Base-by-base conservation (phyloP, 2,113 vertebrate species). In the Gobius niger region DNA sequence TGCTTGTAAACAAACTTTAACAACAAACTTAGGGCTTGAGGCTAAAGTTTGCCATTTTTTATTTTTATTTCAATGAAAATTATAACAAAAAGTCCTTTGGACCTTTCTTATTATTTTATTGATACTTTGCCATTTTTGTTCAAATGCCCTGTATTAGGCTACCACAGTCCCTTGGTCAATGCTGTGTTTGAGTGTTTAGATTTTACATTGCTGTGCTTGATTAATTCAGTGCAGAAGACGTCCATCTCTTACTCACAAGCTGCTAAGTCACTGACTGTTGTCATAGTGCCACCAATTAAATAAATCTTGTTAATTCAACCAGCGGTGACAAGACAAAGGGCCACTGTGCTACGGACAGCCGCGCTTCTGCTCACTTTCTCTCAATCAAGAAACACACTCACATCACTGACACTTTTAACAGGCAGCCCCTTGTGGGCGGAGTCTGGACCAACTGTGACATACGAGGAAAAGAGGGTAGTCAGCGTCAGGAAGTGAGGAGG, bases 241-340 rank as follows among this genome's bases (percentile, higher is more conserved):
- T 71, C 44, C 13, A 72, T 65, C 19, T 51, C 54, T 70, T 72
- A 68, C 65, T 81, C 49, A 73, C 74, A 71, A 82, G 68, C 64
- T 75, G 80, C 46, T 76, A 40, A 60, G 50, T 56, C 73, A 54
- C 57, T 68, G 18, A 12, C 52, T 75, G 77, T 49, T 65, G 75
- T 89, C 73, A 65, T 69, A 74, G 65, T 65, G 64, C 76, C 57
- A 80, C 85, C 85, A 87, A 88, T 91, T 87, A 91, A 89, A 90
- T 80, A 82, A 89, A 90, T 83, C 85, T 73, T 16, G 80, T 89
- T 92, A 91, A 89, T 91, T 91, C 81, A 88, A 70, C 67, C 80
- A 76, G 77, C 63, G 81, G 73, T 71, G 76, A 88, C 44, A 41
- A 70, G 72, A 93, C 91, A 93, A 92, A 90, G 81, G 64, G 41